Evolutionary conservation across 2,113 vertebrate species (phyloP).

Genomic region (Bufo gargarizans): DNA sequence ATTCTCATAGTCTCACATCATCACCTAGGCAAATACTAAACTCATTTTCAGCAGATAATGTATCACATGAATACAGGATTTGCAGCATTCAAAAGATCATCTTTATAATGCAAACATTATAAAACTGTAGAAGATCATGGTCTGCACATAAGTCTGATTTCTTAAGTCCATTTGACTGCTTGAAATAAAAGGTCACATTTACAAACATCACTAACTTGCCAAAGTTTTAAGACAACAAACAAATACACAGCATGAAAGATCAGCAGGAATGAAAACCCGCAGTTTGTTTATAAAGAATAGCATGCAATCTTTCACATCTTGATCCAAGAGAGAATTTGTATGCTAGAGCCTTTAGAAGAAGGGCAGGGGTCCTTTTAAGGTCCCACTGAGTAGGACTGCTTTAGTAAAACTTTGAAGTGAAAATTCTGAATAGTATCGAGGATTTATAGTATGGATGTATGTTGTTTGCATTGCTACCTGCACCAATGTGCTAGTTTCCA

Average conservation of each 20-base stretch:
- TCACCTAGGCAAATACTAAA: not conserved
- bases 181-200: slow-evolving; percentile 9
- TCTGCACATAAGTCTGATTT: slow-evolving; percentile 10
- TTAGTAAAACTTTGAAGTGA: not conserved
- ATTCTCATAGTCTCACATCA: no score
- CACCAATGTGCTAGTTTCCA: not conserved
- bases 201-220: slow-evolving; percentile 30
- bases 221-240: slow-evolving; percentile 34
- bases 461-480: not conserved
- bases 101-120: not conserved
- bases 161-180: not conserved
- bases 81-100: not conserved
- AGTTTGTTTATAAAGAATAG: slow-evolving; percentile 28
- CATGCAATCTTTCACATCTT: slow-evolving; percentile 27
- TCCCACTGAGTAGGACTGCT: not conserved
- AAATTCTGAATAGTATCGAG: not conserved
- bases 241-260: slow-evolving; percentile 32
- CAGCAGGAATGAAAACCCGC: slow-evolving; percentile 17
- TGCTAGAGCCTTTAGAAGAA: not conserved
- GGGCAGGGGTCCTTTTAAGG: slow-evolving; percentile 2
- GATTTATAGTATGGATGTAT: not conserved
- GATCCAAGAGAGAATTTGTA: slow-evolving; percentile 16
- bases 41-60: not conserved
- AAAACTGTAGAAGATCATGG: not conserved
- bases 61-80: not conserved